Evolutionary conservation across 2,797 vertebrate genomes (phyloP).

Genomic region (Xerus rutilus): DNA sequence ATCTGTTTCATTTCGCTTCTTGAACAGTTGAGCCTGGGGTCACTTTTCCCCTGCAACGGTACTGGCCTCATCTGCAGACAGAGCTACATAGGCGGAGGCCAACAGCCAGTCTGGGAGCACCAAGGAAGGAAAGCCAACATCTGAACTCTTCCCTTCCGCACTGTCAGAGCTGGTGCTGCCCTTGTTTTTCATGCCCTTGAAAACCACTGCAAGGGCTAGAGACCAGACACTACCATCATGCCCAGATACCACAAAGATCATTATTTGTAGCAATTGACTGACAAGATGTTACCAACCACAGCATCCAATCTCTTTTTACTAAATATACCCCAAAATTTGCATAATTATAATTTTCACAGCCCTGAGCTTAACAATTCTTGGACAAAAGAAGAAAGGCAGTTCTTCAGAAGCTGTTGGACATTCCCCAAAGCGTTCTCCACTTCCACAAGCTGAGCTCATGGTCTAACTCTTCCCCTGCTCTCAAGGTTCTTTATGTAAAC

Average conservation of each 20-base stretch:
- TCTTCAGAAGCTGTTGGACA: background rate
- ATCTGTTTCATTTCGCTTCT: background rate
- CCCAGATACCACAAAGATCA: background rate
- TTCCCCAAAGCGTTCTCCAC: background rate
- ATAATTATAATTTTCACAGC: background rate
- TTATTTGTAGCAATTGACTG: background rate
- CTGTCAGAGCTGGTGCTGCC: background rate
- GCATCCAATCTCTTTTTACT: background rate
- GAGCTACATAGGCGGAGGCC: background rate
- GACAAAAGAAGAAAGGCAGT: background rate
- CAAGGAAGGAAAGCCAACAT: too few species aligned
- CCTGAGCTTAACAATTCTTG: background rate
- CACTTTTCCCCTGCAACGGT: background rate
- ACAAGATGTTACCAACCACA: background rate
- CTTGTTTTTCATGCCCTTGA: background rate
- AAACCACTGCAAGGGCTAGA: background rate
- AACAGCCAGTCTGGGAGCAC: rapidly evolving
- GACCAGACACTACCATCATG: background rate
- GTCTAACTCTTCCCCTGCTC: background rate
- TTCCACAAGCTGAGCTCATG: background rate
- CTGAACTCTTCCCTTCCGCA: background rate
- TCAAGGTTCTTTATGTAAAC: background rate
- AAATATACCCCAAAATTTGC: background rate
- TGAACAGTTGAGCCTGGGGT: background rate
- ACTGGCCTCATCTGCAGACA: background rate